Base-by-base conservation (phyloP, 2,888 invertebrate genomes). In the Ectemnius cavifrons region DNA sequence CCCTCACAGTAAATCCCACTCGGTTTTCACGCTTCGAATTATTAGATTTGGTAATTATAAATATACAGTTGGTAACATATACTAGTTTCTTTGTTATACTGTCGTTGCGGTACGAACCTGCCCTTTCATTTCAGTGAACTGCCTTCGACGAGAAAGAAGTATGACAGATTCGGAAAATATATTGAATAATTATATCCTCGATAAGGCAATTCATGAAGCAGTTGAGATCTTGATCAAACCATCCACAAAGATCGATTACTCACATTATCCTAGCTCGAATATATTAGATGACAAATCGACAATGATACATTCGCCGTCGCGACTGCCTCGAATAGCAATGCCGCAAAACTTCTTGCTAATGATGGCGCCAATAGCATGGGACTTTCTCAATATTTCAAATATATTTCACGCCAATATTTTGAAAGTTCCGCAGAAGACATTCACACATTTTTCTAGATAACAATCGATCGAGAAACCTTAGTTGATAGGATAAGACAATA, bases 311-410 rank as follows among this genome's bases (percentile, higher is more conserved):
- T 37, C 37, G 37, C 37, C 37, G 2, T 6, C 37, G 37, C 8
- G 37, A 37, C 8, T 8, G 37, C 11, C 37, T 37, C 37, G 11
- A 37, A 52, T 52, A 14, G 8, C 52, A 14, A 52, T 52, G 5
- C 16, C 68, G 5, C 77, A 77, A 20, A 67, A 77, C 59, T 84
- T 85, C 58, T 56, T 84, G 47, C 71, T 78, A 20, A 76, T 67
- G 74, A 85, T 84, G 83, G 62, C 83, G 56, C 65, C 69, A 45
- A 71, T 85, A 52, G 84, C 84, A 16, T 85, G 85, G 85, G 74
- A 83, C 27, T 83, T 85, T 62, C 52, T 85, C 27, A 82, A 84
- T 52, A 23, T 84, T 71, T 77, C 77, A 13, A 77, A 72, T 27
- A 58, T 78, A 27, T 82, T 67, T 65, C 71, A 67, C 46, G 63